Base-by-base conservation (phyloP, 1,140 invertebrate genomes). In the Macrobrachium rosenbergii region DNA sequence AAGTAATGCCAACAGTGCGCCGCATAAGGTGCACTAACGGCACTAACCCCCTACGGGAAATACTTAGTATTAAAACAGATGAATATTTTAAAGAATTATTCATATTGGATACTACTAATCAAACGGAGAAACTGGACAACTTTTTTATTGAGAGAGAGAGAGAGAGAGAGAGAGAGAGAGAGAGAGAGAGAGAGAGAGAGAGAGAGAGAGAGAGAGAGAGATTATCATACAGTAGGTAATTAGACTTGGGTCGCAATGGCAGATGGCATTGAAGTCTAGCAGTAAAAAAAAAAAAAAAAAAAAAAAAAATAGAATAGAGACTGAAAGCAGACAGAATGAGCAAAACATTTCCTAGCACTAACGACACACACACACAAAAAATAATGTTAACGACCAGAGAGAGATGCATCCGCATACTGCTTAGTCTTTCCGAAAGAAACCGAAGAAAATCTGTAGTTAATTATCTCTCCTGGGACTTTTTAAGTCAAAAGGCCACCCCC, bases 131-230 rank as follows among this genome's bases (percentile, higher is more conserved):
- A 37, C 1, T 37, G 28, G 28, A 37, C 28, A 37, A 37, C 28
- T 37, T n/a, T n/a, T n/a, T n/a, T n/a, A 77, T 28, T n/a, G 75
- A 52, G 43, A 52, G 37, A 37, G 75, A 77, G 75, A 52, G 52
- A 52, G 45, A 14, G 76, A 45, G 19, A 58, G 14, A 78, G 43
- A 58, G 58, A 21, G 45, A 58, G 45, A 16, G 16, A 19, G n/a
- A 17, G 75, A 52, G 43, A 52, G 37, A 37, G 75, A 77, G 75
- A 52, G 43, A 52, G 37, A 37, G 75, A 77, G 75, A 52, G 52
- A 52, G 45, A 14, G 76, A 45, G 19, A 58, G 14, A 78, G 43
- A 58, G 58, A 21, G 45, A 58, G 45, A 16, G 16, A 19, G n/a
- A 17, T 52, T 16, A 17, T 17, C 2, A n/a, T 45, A n/a, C 11